Conservation (phyloP, 2,888 invertebrate genomes). For the Athetis lepigone region DNA sequence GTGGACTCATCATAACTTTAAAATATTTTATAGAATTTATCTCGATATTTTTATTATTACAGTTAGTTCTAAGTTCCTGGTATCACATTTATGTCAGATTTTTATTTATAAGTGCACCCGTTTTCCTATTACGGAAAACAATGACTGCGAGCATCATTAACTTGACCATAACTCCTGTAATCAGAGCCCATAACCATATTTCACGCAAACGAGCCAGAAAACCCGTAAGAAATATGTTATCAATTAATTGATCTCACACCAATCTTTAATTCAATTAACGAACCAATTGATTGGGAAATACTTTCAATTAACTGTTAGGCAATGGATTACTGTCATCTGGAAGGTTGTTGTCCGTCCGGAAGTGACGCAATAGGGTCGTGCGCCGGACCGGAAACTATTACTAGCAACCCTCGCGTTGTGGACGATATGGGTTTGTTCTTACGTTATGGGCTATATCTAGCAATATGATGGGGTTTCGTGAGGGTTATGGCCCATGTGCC, state of each 20-base stretch:
- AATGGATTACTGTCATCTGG: slow-evolving; percentile 73
- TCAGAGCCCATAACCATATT: slow-evolving; percentile 48
- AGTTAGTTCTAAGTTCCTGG: no score
- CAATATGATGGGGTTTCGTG: slow-evolving; percentile 30
- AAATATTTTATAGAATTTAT: no score
- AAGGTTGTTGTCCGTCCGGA: slow-evolving; percentile 69
- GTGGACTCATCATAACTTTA: no score
- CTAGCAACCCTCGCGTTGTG: slow-evolving; percentile 59
- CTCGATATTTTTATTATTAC: no score
- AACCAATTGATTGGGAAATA: slow-evolving; percentile 70
- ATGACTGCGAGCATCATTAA: slow-evolving; percentile 36
- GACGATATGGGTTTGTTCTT: slow-evolving; percentile 41
- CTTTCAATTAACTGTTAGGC: slow-evolving; percentile 76
- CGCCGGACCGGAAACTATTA: slow-evolving; percentile 80
- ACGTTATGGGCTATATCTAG: slow-evolving; percentile 26
- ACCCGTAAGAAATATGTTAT: slow-evolving; percentile 54
- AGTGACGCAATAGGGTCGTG: slow-evolving; percentile 78
- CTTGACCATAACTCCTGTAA: slow-evolving; percentile 22
- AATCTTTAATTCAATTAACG: slow-evolving; percentile 62
- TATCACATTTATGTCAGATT: not conserved
- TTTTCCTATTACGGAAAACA: slow-evolving; percentile 1
- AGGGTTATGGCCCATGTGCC: slow-evolving; percentile 33
- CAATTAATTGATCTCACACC: slow-evolving; percentile 63
- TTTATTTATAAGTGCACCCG: not conserved
- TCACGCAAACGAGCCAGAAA: slow-evolving; percentile 44